These are phyloP conservation scores for Drosophila equinoxialis DNA, from an alignment of 1,140 invertebrate genomes.

Conservation along the genomic window DNA sequence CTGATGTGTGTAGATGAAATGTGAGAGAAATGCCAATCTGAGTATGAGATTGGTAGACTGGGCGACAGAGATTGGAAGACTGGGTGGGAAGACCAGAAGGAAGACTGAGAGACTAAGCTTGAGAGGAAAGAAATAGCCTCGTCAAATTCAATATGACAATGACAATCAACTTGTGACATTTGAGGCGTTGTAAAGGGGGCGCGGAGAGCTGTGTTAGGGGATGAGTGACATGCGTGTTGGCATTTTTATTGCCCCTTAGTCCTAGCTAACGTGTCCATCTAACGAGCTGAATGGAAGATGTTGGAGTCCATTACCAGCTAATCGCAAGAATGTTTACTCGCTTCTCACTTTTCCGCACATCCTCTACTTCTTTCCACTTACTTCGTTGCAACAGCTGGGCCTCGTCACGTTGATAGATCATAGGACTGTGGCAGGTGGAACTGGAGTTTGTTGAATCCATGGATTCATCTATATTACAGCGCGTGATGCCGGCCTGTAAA, in stretches of 20 bases:
- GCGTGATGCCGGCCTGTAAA: constrained; percentile 77
- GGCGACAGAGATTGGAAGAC: constrained; percentile 39
- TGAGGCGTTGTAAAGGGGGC: constrained; percentile 33
- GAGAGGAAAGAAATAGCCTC: constrained; percentile 49
- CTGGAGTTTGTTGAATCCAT: constrained; percentile 81
- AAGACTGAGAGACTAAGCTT: not conserved
- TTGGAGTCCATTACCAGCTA: constrained; percentile 36
- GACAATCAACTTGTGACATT: constrained; percentile 79
- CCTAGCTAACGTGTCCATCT: constrained; percentile 5
- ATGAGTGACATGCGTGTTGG: constrained; percentile 48
- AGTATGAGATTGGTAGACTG: constrained; percentile 24
- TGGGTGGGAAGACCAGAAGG: not conserved
- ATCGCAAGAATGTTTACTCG: constrained; percentile 16
- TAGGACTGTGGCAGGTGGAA: constrained; percentile 81
- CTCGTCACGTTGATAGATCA: constrained; percentile 81
- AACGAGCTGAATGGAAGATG: constrained; percentile 10
- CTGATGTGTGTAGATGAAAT: constrained; percentile 22
- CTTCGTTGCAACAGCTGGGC: constrained; percentile 78
- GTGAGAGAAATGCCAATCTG: constrained; percentile 53
- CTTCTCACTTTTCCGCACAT: constrained; percentile 18
- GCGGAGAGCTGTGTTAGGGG: not conserved
- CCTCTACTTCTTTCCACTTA: constrained; percentile 46
- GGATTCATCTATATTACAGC: constrained; percentile 81
- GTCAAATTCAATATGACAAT: constrained; percentile 78
- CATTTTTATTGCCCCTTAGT: constrained; percentile 70